phyloP scores from a whole-genome alignment of 2,113 vertebrate genomes.

The Pyxicephalus adspersus region DNA sequence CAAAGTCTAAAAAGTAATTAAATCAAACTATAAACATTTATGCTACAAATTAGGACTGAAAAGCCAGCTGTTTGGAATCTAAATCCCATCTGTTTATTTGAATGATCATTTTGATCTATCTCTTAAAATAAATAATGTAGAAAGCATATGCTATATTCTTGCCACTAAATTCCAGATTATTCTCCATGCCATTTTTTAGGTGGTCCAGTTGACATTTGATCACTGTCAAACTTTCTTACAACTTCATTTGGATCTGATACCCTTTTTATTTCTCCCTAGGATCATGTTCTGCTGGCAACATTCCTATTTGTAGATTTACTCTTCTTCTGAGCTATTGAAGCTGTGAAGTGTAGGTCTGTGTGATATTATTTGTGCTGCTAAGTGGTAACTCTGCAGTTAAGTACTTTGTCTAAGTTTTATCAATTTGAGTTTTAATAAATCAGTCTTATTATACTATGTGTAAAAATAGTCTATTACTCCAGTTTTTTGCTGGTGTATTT shows the following conservation, averaged over 20 bases:
- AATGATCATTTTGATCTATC: too few species aligned
- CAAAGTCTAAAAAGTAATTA: not conserved
- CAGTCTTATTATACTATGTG: conserved; percentile 17
- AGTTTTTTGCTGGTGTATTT: conserved; percentile 8
- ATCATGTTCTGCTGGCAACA: not conserved
- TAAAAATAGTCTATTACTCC: conserved; percentile 18
- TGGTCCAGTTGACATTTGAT: too few species aligned
- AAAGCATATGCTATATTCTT: too few species aligned
- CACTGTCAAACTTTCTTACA: too few species aligned
- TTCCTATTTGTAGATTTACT: conserved; percentile 7
- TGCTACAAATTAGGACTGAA: too few species aligned
- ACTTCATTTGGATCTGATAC: not conserved
- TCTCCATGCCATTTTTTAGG: too few species aligned
- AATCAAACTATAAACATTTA: too few species aligned
- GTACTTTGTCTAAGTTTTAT: conserved; percentile 6
- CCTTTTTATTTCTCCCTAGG: not conserved
- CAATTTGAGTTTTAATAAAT: conserved; percentile 33
- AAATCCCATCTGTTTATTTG: too few species aligned
- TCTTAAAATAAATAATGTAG: too few species aligned
- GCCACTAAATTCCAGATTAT: too few species aligned
- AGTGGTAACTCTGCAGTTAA: conserved; percentile 32
- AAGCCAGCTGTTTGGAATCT: too few species aligned
- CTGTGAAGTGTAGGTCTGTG: conserved; percentile 44
- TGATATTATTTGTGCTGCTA: conserved; percentile 34
- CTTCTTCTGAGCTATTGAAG: conserved; percentile 40